phyloP scores from a whole-genome alignment of 2,113 vertebrate species.

The Leptosomus discolor region DNA sequence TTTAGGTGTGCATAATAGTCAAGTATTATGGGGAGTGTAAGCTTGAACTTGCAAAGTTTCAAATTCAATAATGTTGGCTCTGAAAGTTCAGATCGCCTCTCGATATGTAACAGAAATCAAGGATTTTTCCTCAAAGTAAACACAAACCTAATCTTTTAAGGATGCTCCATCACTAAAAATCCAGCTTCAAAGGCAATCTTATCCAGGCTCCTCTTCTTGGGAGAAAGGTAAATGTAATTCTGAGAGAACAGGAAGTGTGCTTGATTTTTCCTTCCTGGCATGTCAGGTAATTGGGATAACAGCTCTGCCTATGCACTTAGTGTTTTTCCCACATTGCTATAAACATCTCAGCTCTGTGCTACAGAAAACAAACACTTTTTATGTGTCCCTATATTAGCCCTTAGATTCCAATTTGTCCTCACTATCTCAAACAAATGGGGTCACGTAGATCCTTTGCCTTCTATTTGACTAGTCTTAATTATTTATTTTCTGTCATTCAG shows the following conservation, averaged over 20 bases:
- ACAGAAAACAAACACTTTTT: neutral
- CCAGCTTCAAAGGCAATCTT: neutral
- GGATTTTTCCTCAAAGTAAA: neutral
- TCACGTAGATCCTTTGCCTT: neutral
- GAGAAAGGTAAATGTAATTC: neutral
- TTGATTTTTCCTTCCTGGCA: neutral
- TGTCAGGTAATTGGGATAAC: neutral
- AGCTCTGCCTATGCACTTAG: neutral
- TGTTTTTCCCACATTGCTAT: neutral
- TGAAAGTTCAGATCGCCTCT: neutral
- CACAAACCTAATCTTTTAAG: neutral
- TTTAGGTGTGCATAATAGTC: neutral
- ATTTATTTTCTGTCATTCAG: constrained; percentile 63
- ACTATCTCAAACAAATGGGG: neutral
- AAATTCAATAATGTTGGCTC: neutral
- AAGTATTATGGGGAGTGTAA: neutral
- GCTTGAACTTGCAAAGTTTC: neutral
- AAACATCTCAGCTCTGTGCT: neutral
- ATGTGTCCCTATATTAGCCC: neutral
- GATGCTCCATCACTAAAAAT: neutral
- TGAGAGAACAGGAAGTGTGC: neutral
- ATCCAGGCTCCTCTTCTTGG: neutral
- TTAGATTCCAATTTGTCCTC: constrained; percentile 6
- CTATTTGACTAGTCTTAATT: constrained; percentile 51
- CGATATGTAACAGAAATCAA: neutral